These are phyloP conservation scores for Teleiodes luculella DNA, from an alignment of 2,888 invertebrate species.

Conservation along the genomic window DNA sequence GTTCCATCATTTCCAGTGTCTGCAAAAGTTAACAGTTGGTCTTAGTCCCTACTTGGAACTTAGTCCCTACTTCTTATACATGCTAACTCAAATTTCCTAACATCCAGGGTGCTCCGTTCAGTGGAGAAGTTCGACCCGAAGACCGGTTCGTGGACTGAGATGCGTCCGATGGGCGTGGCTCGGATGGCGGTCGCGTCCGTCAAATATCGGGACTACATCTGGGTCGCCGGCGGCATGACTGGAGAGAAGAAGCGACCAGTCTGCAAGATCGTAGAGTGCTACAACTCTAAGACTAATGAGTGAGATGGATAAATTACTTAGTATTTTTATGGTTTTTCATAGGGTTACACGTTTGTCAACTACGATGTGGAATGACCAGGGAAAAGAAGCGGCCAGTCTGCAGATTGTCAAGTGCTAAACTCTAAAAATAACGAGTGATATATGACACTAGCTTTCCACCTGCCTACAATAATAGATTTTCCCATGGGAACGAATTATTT, in stretches of 20 bases:
- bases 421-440: conserved; percentile 79
- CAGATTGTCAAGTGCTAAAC: conserved; percentile 82
- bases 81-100: too few species aligned
- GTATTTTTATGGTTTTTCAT: too few species aligned
- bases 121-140: conserved; percentile 81
- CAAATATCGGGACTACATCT: conserved; percentile 82
- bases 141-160: conserved; percentile 77
- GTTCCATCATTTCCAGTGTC: too few species aligned
- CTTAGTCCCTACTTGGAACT: too few species aligned
- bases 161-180: conserved; percentile 77
- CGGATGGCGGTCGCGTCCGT: conserved; percentile 81
- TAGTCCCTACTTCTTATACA: too few species aligned
- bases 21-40: too few species aligned
- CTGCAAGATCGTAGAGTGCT: conserved; percentile 81
- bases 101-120: conserved; percentile 75
- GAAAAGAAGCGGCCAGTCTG: conserved; percentile 76
- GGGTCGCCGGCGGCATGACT: conserved; percentile 86
- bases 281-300: conserved; percentile 80
- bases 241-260: conserved; percentile 76
- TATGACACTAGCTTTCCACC: too few species aligned
- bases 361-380: conserved; percentile 84
- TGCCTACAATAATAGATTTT: too few species aligned
- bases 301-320: conserved; percentile 40
- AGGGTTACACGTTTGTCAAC: too few species aligned
- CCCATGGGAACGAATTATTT: too few species aligned